Base-by-base conservation (phyloP, 92 coral and sea anemone species). In the Paragorgia papillata region DNA sequence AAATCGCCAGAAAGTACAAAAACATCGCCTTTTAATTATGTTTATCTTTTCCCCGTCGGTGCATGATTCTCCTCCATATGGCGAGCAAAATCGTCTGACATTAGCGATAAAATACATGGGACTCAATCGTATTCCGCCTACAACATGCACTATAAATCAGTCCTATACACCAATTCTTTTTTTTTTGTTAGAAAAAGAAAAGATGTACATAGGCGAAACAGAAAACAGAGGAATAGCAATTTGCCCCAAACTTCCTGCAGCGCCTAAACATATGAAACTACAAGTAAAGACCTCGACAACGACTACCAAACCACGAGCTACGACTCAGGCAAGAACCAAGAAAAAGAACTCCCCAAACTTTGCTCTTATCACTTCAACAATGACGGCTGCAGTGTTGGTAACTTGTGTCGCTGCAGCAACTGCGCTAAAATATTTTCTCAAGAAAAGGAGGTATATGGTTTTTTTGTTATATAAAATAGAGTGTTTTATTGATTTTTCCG, bases 181-280 rank as follows among this genome's bases (percentile, higher is more conserved):
- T 37, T 12, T 67, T 46, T 67, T 33, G 34, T 30, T 24, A 25
- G 57, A 67, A 27, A 58, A 58, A 58, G 18, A 15, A 41, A 67
- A 22, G 26, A 40, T 67, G 57, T 67, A 43, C 21, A 26, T 67
- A n/a, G 74, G 39, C 24, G 57, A 67, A 46, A 43, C 49, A 31
- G 57, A 67, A 51, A 67, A 67, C 74, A 41, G 57, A n/a, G 74
- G 74, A 27, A 22, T 41, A 33, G 74, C 57, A 10, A 43, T 67
- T 33, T 67, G 74, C 26, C 37, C 69, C 2, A 46, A 46, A 46
- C 6, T 4, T 0, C 40, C 27, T 14, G 15, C 0, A 26, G 24
- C 57, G 2, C 74, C 69, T 25, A 1, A 29, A 21, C 30, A 46
- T 13, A 57, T 21, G 3, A 67, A 24, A 54, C 37, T 67, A 29